Evolutionary conservation across 2,888 invertebrate genomes (phyloP).

Genomic region (Spisula solida): DNA sequence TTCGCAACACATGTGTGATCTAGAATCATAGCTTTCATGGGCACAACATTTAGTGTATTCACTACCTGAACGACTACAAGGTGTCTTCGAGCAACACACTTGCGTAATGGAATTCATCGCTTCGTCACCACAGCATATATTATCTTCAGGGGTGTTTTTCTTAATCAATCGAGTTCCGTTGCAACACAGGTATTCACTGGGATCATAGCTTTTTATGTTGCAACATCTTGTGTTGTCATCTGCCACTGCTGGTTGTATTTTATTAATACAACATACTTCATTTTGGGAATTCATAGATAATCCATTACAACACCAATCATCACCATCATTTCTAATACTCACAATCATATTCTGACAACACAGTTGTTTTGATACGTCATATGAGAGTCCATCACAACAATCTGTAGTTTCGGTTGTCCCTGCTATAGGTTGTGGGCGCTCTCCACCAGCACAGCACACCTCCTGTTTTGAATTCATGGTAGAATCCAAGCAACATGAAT

Average conservation of each 20-base stretch:
- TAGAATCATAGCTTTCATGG: constrained; percentile 50
- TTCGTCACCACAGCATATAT: constrained; percentile 54
- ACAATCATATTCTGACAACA: constrained; percentile 51
- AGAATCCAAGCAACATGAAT: constrained; percentile 54
- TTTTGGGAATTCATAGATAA: constrained; percentile 47
- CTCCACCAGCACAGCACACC: constrained; percentile 53
- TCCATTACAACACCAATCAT: constrained; percentile 62
- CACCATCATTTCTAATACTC: constrained; percentile 34
- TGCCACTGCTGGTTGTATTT: constrained; percentile 42
- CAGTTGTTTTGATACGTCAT: constrained; percentile 39
- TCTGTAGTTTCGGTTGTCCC: constrained; percentile 36
- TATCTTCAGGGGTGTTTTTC: constrained; percentile 45
- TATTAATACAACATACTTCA: constrained; percentile 54
- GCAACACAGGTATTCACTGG: constrained; percentile 50
- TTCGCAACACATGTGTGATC: constrained; percentile 48
- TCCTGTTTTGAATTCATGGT: constrained; percentile 47
- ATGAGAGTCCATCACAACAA: constrained; percentile 49
- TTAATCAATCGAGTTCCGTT: constrained; percentile 38
- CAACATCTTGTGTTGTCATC: constrained; percentile 47
- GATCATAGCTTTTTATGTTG: constrained; percentile 43
- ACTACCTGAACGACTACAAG: constrained; percentile 24
- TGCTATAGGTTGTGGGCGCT: constrained; percentile 32
- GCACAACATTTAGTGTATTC: constrained; percentile 48
- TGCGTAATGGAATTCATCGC: constrained; percentile 44
- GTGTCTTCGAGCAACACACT: constrained; percentile 48